phyloP scores from a whole-genome alignment of 2,888 invertebrate genomes.

The Clusia tigrina region DNA sequence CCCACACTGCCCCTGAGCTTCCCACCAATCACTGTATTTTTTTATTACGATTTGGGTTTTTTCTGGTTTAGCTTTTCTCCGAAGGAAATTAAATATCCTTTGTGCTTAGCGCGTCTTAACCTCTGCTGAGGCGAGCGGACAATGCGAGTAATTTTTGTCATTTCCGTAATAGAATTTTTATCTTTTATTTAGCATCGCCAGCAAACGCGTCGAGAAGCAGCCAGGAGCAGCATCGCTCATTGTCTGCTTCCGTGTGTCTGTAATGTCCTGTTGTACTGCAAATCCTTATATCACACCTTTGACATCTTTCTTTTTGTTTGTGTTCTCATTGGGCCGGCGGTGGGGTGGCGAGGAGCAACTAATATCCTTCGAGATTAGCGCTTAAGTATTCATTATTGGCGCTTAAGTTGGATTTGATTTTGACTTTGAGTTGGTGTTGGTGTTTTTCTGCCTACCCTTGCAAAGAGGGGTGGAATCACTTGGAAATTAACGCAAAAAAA shows the following conservation, averaged over 20 bases:
- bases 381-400: conserved; percentile 40
- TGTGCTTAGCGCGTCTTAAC: conserved; percentile 23
- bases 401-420: conserved; percentile 20
- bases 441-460: too few relatives aligned
- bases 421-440: too few relatives aligned
- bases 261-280: conserved; percentile 19
- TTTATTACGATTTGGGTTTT: conserved; percentile 44
- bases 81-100: conserved; percentile 54
- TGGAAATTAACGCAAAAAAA: too few relatives aligned
- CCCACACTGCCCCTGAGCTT: conserved; percentile 13
- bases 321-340: conserved; percentile 22
- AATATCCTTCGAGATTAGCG: conserved; percentile 20
- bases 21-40: conserved; percentile 10
- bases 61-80: too few relatives aligned
- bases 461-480: too few relatives aligned
- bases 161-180: conserved; percentile 65
- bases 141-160: conserved; percentile 61
- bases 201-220: too few relatives aligned
- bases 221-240: background rate
- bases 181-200: conserved; percentile 49
- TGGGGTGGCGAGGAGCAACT: background rate
- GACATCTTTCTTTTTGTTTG: conserved; percentile 43
- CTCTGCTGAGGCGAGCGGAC: conserved; percentile 34
- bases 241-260: conserved; percentile 4
- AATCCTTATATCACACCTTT: conserved; percentile 55